phyloP scores from a whole-genome alignment of 2,797 vertebrate species.

The Pterois miles region DNA sequence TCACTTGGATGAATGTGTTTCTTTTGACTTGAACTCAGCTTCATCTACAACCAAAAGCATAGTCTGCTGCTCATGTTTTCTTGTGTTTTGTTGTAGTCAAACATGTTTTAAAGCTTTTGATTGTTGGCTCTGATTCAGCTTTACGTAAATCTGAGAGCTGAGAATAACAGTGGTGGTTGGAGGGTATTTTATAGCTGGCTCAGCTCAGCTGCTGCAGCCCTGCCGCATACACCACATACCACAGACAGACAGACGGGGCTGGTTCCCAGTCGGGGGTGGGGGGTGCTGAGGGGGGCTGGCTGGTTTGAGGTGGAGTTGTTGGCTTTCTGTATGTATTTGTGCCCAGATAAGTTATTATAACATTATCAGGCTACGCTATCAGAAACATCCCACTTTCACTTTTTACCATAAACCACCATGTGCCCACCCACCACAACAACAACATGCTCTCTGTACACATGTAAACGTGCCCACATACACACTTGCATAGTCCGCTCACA shows the following conservation, averaged over 20 bases:
- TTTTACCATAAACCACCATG: neutral
- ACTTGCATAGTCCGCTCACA: neutral
- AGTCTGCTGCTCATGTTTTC: neutral
- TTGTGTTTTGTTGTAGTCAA: constrained; percentile 5
- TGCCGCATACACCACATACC: constrained; percentile 68
- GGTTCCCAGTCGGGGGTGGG: constrained; percentile 43
- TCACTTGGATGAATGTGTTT: neutral
- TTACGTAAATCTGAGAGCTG: constrained; percentile 11
- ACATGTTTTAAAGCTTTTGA: neutral
- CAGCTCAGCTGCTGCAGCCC: constrained; percentile 66
- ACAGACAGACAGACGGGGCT: constrained; percentile 65
- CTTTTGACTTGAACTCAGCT: neutral
- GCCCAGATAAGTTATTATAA: constrained; percentile 10
- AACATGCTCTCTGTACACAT: constrained; percentile 10
- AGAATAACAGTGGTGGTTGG: constrained; percentile 55
- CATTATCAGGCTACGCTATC: constrained; percentile 1
- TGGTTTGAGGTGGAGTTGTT: constrained; percentile 38
- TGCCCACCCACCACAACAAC: neutral
- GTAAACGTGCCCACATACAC: neutral
- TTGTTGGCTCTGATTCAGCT: constrained; percentile 5
- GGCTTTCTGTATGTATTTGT: constrained; percentile 21
- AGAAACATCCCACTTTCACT: constrained; percentile 4
- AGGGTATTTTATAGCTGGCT: constrained; percentile 53
- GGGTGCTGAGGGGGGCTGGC: neutral
- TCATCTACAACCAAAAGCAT: neutral